Base-by-base conservation (phyloP, 2,888 invertebrate species). In the Nasonia oneida region DNA sequence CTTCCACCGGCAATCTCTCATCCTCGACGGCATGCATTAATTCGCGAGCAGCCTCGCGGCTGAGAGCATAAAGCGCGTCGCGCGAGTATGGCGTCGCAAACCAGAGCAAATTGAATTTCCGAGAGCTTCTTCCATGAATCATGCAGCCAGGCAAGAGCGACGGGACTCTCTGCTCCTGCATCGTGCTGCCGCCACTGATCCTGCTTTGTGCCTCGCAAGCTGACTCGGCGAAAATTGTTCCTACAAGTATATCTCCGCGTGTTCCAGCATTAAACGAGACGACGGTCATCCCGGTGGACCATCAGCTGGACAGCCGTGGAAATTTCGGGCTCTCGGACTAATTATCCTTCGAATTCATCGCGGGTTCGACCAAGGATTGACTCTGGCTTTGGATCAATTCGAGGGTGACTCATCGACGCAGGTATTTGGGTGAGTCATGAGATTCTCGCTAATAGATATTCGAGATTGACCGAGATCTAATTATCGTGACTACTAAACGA, bases 51-150 rank as follows among this genome's bases (percentile, higher is more conserved):
- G n/a, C 67, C 29, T 64, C 78, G 78, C 61, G 33, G 42, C 78
- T 23, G 67, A 79, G 67, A 47, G 47, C 47, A 47, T 79, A 79
- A 29, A 67, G 33, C 50, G 50, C 47, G 33, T 42, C 23, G 33
- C 81, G 61, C 57, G 81, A 18, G 53, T 74, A 42, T 33, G 37
- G 47, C 73, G 61, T 64, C 39, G 64, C 67, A 67, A 79, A 79
- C 47, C 29, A 39, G 29, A 73, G 84, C 61, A 67, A 61, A 77
- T 85, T 81, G 73, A 77, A 78, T 70, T 76, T 61, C 67, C 73
- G 78, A 82, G 82, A 85, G 85, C 50, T 78, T 82, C 73, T 81
- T 71, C 78, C 74, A 82, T 85, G 81, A 85, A 74, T 82, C 85
- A 85, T 71, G 74, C 42, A 78, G 79, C 53, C 23, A 70, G 42